Evolutionary conservation across 2,888 invertebrate genomes (phyloP).

Genomic region (Xestia xanthographa): DNA sequence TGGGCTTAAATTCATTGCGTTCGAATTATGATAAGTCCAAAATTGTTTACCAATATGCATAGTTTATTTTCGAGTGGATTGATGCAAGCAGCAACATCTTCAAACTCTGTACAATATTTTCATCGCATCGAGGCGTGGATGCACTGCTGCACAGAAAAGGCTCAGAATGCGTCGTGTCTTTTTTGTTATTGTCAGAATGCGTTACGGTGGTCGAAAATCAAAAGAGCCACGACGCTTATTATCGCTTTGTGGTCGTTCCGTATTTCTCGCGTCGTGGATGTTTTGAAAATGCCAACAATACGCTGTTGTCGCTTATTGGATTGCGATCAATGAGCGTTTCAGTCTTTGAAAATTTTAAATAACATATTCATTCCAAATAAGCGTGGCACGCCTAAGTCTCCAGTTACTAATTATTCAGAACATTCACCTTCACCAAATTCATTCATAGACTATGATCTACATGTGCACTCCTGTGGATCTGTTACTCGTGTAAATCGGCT

Average conservation of each 20-base stretch:
- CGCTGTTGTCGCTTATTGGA: neutral
- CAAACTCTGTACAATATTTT: neutral
- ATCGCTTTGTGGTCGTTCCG: neutral
- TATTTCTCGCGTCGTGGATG: neutral
- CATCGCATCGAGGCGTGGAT: neutral
- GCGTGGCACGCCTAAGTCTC: slow-evolving; percentile 37
- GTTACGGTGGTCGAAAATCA: neutral
- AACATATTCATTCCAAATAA: slow-evolving; percentile 18
- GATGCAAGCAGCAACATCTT: neutral
- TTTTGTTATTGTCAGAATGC: neutral
- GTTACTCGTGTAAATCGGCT: slow-evolving; percentile 36
- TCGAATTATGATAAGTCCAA: neutral
- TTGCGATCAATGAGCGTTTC: neutral
- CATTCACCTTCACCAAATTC: slow-evolving; percentile 42
- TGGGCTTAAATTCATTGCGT: too few relatives aligned
- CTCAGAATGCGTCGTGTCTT: neutral
- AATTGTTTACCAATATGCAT: neutral
- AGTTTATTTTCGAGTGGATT: neutral
- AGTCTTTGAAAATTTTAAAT: neutral
- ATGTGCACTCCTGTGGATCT: slow-evolving; percentile 33
- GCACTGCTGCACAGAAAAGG: neutral
- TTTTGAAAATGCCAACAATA: slow-evolving; percentile 1
- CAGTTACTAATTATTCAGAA: slow-evolving; percentile 29
- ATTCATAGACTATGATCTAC: slow-evolving; percentile 16
- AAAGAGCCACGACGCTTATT: neutral